Evolutionary conservation across 2,113 vertebrate genomes (phyloP), one percentile per base, ranked within the genome.

Genomic region (Pandion haliaetus): DNA sequence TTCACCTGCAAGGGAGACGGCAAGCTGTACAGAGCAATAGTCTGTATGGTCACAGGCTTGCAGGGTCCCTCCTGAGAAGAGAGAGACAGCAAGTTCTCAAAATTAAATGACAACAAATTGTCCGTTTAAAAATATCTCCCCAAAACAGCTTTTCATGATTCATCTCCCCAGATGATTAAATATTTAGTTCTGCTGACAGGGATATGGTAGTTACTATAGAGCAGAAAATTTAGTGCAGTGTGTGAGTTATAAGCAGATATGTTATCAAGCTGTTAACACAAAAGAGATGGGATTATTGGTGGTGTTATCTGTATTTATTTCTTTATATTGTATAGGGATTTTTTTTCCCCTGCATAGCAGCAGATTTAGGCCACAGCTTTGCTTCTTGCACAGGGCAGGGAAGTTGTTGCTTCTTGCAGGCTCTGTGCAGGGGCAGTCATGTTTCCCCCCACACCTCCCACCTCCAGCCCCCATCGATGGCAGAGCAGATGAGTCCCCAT

Each of bases 221-320:
- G 78, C 82, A 96, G 45, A 95, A 93, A 92, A 96, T 96, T 69
- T 76, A 91, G 83, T 79, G 69, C 47, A 59, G 50, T 61, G 42
- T 94, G 54, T 84, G 80, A 95, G 52, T 91, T 97, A 63, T 49
- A 90, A 94, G 93, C 81, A 96, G 94, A 94, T 95, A 90, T 14
- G 81, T 95, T 94, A 96, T 85, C 95, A 79, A 84, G 80, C 82
- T 86, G 65, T 94, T 97, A 92, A 93, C 91, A 95, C 65, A 95
- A 69, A 91, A 94, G 73, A 54, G 34, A 89, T 92, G 52, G 91
- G 91, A 95, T 95, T 94, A 93, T 82, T 95, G 34, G 28, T 72
- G 77, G 84, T 94, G 86, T 84, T 92, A 82, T 94, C 94, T 95
- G 83, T 93, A 95, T 93, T 95, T 94, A 92, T 95, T 97, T 86